Conservation (phyloP, 2,113 vertebrate species). For the Ophiodon elongatus region DNA sequence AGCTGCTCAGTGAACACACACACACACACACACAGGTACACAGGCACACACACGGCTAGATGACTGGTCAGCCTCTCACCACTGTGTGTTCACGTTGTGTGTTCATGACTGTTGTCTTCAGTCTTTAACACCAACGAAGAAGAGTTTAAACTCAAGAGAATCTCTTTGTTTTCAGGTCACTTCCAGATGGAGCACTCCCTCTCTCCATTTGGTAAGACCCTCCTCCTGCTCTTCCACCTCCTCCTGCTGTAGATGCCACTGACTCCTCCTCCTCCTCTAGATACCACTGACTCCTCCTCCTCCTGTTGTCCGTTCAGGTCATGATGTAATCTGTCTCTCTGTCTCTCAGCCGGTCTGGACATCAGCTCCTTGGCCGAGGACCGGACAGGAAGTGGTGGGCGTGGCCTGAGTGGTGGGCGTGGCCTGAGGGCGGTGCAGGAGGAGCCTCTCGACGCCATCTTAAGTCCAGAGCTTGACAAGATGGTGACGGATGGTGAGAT, state of each 20-base stretch:
- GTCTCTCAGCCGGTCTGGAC: conserved; percentile 87
- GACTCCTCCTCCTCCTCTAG: not conserved
- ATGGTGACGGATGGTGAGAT: conserved; percentile 95
- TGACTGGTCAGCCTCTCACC: not conserved
- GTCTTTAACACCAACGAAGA: conserved; percentile 16
- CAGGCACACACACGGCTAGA: not conserved
- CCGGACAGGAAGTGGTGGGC: conserved; percentile 69
- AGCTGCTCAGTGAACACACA: no score
- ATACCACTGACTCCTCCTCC: not conserved
- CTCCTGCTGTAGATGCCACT: not conserved
- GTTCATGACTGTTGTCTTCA: not conserved
- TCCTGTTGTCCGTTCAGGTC: not conserved
- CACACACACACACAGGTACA: not conserved
- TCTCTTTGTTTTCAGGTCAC: conserved; percentile 96
- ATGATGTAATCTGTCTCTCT: conserved; percentile 10
- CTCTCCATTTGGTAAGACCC: conserved; percentile 95
- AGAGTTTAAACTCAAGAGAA: conserved; percentile 48
- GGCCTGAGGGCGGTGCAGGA: conserved; percentile 87
- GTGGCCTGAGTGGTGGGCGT: conserved; percentile 82
- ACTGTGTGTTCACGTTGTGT: not conserved
- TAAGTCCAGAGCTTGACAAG: conserved; percentile 97
- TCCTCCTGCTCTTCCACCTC: not conserved
- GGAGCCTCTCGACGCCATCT: conserved; percentile 94
- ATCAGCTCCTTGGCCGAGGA: conserved; percentile 85
- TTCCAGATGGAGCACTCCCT: conserved; percentile 94